These are phyloP conservation scores for Danio jaintianensis DNA, from an alignment of 2,797 vertebrate genomes.

Conservation along the genomic window DNA sequence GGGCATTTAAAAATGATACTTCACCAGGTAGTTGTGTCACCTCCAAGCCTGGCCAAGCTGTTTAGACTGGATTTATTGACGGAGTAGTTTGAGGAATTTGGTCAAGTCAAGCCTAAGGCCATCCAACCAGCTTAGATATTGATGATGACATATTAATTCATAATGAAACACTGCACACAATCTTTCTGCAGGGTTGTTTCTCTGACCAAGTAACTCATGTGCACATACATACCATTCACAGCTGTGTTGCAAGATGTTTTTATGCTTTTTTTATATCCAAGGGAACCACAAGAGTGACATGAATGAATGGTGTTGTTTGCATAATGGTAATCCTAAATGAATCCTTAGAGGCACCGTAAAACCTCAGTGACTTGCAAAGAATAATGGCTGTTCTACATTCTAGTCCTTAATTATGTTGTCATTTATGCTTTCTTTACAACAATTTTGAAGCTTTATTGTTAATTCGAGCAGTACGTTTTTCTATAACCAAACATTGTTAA, in stretches of 20 bases:
- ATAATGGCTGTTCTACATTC: constrained; percentile 32
- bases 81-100: too few relatives aligned
- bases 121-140: background rate
- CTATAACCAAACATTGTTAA: constrained; percentile 29
- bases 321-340: constrained; percentile 35
- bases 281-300: background rate
- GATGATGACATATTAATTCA: background rate
- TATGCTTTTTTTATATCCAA: constrained; percentile 21
- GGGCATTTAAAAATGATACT: background rate
- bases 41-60: too few relatives aligned
- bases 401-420: constrained; percentile 34
- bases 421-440: constrained; percentile 15
- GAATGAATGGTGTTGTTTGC: background rate
- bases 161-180: background rate
- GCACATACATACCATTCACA: background rate
- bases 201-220: background rate
- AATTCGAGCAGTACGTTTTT: constrained; percentile 17
- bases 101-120: too few relatives aligned
- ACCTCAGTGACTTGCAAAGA: constrained; percentile 15
- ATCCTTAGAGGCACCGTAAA: constrained; percentile 19
- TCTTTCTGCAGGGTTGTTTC: background rate
- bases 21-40: background rate
- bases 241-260: background rate
- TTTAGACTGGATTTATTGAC: too few relatives aligned
- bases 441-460: constrained; percentile 20